Conservation (phyloP, 2,113 vertebrate genomes). For the Piliocolobus tephrosceles region DNA sequence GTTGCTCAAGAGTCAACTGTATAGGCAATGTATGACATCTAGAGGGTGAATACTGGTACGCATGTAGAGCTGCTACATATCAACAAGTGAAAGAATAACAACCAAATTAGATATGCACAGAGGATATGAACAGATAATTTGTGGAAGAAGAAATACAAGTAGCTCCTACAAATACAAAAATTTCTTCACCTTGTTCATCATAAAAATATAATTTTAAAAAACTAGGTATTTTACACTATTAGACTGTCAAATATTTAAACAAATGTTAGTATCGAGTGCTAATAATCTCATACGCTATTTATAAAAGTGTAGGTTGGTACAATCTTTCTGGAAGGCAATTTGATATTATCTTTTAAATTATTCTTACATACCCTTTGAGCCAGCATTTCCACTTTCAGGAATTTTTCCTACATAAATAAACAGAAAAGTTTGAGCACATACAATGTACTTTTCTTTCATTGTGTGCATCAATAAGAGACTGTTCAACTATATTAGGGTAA, state of each 20-base stretch:
- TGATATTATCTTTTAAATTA: neutral
- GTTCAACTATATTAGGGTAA: neutral
- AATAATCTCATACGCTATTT: neutral
- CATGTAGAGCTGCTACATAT: neutral
- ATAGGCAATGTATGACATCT: neutral
- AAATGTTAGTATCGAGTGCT: neutral
- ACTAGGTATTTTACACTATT: slow-evolving; percentile 2
- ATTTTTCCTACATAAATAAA: neutral
- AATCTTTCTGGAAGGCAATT: slow-evolving; percentile 25
- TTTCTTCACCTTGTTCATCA: neutral
- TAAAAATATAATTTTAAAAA: neutral
- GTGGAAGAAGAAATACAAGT: neutral
- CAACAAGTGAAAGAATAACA: slow-evolving; percentile 16
- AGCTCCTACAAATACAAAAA: neutral
- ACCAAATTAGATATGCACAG: neutral
- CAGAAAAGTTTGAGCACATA: neutral
- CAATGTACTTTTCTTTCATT: neutral
- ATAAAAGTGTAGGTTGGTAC: neutral
- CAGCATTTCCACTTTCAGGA: neutral
- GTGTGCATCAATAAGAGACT: neutral
- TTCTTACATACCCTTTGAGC: neutral
- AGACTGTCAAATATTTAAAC: neutral
- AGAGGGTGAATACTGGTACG: neutral
- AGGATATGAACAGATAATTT: neutral
- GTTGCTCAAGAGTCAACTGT: neutral